Conservation (phyloP, 2,888 invertebrate species). For the Ochropleura plecta region DNA sequence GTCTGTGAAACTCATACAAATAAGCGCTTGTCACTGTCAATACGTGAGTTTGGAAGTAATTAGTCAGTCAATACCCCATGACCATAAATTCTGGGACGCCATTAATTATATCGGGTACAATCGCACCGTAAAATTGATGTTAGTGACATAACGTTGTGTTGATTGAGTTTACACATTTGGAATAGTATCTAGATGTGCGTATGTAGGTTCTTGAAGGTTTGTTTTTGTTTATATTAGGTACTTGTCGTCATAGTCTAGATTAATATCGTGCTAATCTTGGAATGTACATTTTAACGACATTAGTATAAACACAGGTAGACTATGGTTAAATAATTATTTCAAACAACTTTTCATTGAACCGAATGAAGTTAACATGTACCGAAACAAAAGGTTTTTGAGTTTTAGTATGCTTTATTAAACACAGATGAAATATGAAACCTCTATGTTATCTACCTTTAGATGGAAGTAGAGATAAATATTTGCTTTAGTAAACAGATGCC, state of each 20-base stretch:
- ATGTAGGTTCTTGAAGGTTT: not conserved
- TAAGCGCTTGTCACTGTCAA: conserved; percentile 69
- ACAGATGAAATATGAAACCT: not conserved
- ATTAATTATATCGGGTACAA: conserved; percentile 67
- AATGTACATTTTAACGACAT: not conserved
- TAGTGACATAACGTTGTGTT: conserved; percentile 50
- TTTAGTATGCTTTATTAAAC: not conserved
- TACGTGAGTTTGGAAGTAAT: conserved; percentile 66
- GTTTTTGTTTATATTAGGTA: not conserved
- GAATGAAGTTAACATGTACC: not conserved
- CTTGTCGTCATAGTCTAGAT: not conserved
- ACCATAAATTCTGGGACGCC: conserved; percentile 57
- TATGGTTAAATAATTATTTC: conserved; percentile 16
- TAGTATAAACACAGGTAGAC: not conserved
- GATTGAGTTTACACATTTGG: conserved; percentile 26
- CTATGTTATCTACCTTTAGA: not conserved
- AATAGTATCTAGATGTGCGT: not conserved
- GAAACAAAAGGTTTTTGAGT: not conserved
- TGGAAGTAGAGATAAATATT: not conserved
- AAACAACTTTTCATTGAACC: conserved; percentile 1
- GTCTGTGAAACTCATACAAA: conserved; percentile 51
- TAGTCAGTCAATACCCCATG: conserved; percentile 62
- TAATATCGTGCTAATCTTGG: not conserved
- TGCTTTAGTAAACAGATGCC: conserved; percentile 44
- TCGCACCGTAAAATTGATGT: conserved; percentile 48